A percentile compares a stretch with the other conserved stretches of the same genome.
phyloP scores from a whole-genome alignment of 2,888 invertebrate species.

The Stenodera caucasica region DNA sequence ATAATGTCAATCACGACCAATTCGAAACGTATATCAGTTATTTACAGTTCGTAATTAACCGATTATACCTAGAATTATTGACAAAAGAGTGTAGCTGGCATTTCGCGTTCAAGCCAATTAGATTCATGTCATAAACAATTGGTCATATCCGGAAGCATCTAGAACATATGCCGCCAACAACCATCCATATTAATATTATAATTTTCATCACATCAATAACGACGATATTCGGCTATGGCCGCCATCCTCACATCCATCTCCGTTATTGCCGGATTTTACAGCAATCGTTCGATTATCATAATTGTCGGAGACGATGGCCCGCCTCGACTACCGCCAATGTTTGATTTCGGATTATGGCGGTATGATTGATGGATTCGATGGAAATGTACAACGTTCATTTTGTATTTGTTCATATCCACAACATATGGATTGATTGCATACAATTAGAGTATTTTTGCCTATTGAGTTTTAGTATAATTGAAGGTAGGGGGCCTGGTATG shows the following conservation, averaged over 20 bases:
- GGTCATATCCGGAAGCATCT: constrained; percentile 50
- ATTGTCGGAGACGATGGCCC: too few species aligned
- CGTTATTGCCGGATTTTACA: too few species aligned
- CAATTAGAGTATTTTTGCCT: constrained; percentile 48
- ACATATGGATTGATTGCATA: constrained; percentile 46
- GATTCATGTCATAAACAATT: constrained; percentile 54
- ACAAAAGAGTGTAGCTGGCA: constrained; percentile 20
- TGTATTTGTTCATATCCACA: constrained; percentile 2
- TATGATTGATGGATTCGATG: constrained; percentile 7
- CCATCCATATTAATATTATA: not conserved
- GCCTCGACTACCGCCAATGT: too few species aligned
- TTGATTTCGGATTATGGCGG: too few species aligned
- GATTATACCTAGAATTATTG: constrained; percentile 38
- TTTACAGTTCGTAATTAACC: constrained; percentile 32
- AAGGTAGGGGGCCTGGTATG: constrained; percentile 37
- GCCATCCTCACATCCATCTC: too few species aligned
- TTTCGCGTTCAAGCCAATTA: constrained; percentile 44
- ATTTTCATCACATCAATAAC: not conserved
- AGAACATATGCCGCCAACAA: constrained; percentile 46
- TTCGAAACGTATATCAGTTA: not conserved
- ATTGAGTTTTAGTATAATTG: constrained; percentile 39
- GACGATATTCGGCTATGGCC: too few species aligned
- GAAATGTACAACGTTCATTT: constrained; percentile 35
- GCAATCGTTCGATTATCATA: too few species aligned
- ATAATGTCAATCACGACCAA: too few species aligned